Percentiles rank a stretch among this genome's conserved stretches.
Conservation (phyloP, 2,888 invertebrate genomes). For the Masnerella sp. region DNA sequence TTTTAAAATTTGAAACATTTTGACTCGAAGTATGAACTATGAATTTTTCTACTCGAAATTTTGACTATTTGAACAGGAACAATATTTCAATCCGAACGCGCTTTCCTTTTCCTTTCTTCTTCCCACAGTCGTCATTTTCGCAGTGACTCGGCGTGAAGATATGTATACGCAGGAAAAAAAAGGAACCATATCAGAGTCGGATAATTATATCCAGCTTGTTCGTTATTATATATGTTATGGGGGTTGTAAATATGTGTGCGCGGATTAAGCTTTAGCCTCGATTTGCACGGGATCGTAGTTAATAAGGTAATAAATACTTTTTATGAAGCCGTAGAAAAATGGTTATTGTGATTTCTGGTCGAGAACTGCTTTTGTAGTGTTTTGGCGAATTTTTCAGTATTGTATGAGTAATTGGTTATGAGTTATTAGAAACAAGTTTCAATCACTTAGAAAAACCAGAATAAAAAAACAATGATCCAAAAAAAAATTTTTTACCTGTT, state of each 20-base stretch:
- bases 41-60: too few relatives aligned
- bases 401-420: conserved; percentile 26
- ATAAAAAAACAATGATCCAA: too few relatives aligned
- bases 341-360: conserved; percentile 35
- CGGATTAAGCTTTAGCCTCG: conserved; percentile 47
- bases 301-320: conserved; percentile 57
- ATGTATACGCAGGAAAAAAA: conserved; percentile 19
- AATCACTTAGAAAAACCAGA: not conserved
- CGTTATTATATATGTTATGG: conserved; percentile 44
- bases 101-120: conserved; percentile 1
- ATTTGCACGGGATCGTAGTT: conserved; percentile 46
- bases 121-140: conserved; percentile 30
- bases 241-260: conserved; percentile 35
- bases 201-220: conserved; percentile 48
- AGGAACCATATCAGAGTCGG: conserved; percentile 22
- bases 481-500: too few relatives aligned
- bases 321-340: conserved; percentile 56
- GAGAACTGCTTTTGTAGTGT: conserved; percentile 30
- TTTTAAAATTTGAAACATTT: too few relatives aligned
- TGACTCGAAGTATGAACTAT: too few relatives aligned
- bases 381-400: conserved; percentile 10
- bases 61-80: too few relatives aligned
- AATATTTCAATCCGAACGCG: conserved; percentile 1
- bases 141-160: conserved; percentile 29
- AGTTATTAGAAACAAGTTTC: conserved; percentile 5